Conservation (phyloP, 2,113 vertebrate species). For the Tauraco erythrolophus region DNA sequence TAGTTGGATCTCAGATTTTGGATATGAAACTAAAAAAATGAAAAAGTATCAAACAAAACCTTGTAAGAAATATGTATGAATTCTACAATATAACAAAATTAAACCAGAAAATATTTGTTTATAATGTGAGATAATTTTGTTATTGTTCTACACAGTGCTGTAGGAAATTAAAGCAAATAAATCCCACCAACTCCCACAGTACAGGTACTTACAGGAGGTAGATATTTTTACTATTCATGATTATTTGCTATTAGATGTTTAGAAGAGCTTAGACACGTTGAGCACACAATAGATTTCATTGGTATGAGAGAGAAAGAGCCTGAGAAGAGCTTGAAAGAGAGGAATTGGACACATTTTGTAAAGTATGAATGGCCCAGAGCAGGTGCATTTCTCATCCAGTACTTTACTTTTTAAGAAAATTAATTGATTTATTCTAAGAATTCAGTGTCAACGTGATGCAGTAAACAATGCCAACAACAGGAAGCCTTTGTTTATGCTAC, state of each 20-base stretch:
- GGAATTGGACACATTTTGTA: not conserved
- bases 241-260: not conserved
- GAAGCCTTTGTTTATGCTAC: not conserved
- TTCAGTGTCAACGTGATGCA: not conserved
- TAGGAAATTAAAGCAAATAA: not conserved
- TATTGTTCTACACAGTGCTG: not conserved
- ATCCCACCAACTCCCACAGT: not conserved
- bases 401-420: not conserved
- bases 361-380: not conserved
- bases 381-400: not conserved
- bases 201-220: not conserved
- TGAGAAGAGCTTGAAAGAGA: not conserved
- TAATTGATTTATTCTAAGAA: not conserved
- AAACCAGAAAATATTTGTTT: not conserved
- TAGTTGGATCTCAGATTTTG: not conserved
- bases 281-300: not conserved
- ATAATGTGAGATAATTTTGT: not conserved
- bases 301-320: not conserved
- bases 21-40: not conserved
- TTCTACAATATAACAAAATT: not conserved
- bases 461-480: not conserved
- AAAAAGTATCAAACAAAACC: not conserved
- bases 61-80: not conserved
- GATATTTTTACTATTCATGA: not conserved
- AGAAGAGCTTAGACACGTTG: not conserved